Evolutionary conservation across 2,113 vertebrate genomes (phyloP).

Genomic region (Tylochromis polylepis): DNA sequence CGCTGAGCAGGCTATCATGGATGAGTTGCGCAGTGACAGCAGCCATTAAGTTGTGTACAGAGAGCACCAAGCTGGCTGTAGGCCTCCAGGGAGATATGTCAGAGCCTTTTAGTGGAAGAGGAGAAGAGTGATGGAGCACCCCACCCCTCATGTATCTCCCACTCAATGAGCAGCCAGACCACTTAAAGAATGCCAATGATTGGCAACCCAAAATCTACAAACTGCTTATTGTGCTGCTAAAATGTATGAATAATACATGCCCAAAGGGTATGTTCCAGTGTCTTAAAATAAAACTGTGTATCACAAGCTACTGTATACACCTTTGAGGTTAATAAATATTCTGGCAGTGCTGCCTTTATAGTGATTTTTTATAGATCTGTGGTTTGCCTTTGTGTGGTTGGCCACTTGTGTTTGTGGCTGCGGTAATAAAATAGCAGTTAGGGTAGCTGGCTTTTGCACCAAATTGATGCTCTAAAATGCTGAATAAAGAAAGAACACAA

Average conservation of each 20-base stretch:
- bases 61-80: slow-evolving; percentile 52
- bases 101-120: slow-evolving; percentile 67
- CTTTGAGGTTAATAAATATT: slow-evolving; percentile 48
- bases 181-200: slow-evolving; percentile 61
- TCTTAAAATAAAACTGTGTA: slow-evolving; percentile 43
- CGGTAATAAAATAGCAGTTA: slow-evolving; percentile 26
- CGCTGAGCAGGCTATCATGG: slow-evolving; percentile 48
- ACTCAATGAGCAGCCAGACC: slow-evolving; percentile 49
- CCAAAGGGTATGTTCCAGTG: slow-evolving; percentile 26
- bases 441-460: neutral
- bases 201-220: slow-evolving; percentile 59
- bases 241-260: slow-evolving; percentile 63
- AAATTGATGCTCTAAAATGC: neutral
- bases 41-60: slow-evolving; percentile 68
- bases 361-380: slow-evolving; percentile 38
- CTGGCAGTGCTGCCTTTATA: slow-evolving; percentile 14
- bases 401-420: slow-evolving; percentile 30
- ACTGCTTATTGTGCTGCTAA: slow-evolving; percentile 59
- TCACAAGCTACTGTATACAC: slow-evolving; percentile 31
- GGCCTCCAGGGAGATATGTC: slow-evolving; percentile 65
- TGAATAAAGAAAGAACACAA: neutral
- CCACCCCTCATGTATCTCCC: slow-evolving; percentile 54
- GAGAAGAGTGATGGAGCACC: slow-evolving; percentile 60
- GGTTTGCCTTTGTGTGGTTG: slow-evolving; percentile 26
- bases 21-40: slow-evolving; percentile 65